These are phyloP conservation scores for Dendronephthya gigantea DNA, from an alignment of 64 coral and sea anemone genomes.

Conservation along the genomic window DNA sequence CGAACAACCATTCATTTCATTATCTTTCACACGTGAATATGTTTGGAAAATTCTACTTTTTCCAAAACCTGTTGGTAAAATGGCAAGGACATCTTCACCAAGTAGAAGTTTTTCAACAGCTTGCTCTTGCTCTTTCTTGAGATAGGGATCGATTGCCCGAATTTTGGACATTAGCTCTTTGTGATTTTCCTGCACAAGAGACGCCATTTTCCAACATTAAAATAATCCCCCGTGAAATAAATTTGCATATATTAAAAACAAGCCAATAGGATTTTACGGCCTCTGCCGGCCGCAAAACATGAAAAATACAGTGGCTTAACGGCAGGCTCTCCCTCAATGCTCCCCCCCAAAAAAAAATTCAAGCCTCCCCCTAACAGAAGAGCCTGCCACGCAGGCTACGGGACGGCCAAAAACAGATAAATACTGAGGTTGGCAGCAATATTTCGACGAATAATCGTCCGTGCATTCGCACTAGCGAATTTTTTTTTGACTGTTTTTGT, in stretches of 20 bases:
- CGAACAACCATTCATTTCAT: constrained; percentile 16
- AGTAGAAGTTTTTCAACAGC: background rate
- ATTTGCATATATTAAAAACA: background rate
- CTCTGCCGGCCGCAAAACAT: background rate
- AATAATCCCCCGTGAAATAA: background rate
- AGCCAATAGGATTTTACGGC: constrained; percentile 4
- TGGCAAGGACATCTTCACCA: background rate
- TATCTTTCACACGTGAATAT: constrained; percentile 1
- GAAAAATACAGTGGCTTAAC: background rate
- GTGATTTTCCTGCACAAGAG: too few species aligned
- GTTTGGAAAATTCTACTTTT: constrained; percentile 7
- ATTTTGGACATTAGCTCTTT: too few species aligned
- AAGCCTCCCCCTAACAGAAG: background rate
- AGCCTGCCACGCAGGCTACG: too few species aligned
- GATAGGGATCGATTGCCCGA: too few species aligned
- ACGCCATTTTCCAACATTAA: too few species aligned
- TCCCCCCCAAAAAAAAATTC: background rate
- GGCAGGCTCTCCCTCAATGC: constrained; percentile 5
- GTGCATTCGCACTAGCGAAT: too few species aligned
- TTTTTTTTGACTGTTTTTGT: too few species aligned
- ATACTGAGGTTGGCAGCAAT: too few species aligned
- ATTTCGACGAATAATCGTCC: too few species aligned
- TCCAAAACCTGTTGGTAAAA: background rate
- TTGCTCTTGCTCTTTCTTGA: too few species aligned
- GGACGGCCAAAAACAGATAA: too few species aligned